Base-by-base conservation (phyloP, 2,113 vertebrate species). In the Amblyopsis rosae region DNA sequence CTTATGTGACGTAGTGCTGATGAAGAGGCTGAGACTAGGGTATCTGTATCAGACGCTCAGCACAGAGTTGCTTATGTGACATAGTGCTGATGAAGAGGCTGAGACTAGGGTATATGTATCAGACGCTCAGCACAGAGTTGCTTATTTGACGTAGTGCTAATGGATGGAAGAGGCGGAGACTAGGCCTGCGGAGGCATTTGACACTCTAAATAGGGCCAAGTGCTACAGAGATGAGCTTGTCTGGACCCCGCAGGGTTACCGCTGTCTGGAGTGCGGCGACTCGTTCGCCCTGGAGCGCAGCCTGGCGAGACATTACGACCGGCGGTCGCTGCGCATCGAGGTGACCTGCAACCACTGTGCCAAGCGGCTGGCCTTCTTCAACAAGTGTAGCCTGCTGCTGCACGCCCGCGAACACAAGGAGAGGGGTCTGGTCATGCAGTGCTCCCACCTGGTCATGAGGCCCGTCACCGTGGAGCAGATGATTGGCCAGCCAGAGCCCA, bases 351-450 rank as follows among this genome's bases (percentile, higher is more conserved):
- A 97, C 82, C 97, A 98, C 89, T 99, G 97, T 56, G 91, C 93
- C 82, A 96, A 96, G 51, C 94, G 96, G n/a, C 78, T 99, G 54
- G 95, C 95, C 64, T 99, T 99, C 91, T 99, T 97, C 88, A 99
- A 99, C 93, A 98, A 98, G 85, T 99, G 97, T 90, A 98, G 97
- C 72, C 85, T 99, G 61, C 93, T 99, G 0, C 83, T 98, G 33
- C 97, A 99, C 0, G 97, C 97, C 3, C 93, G 97, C 0, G 96
- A 99, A 84, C 97, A 99, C 93, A 99, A 99, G 91, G 97, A 99
- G 87, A 94, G 90, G 53, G 97, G 97, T 0, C 87, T 99, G 69
- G 95, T 99, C 63, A 99, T 99, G 97, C 97, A 99, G 90, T 99
- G 97, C 75, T 99, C 97, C 0, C 96, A 99, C 57, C 85, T 99